Base-by-base conservation (phyloP, 1,140 invertebrate genomes). In the Diploscapter pachys region DNA sequence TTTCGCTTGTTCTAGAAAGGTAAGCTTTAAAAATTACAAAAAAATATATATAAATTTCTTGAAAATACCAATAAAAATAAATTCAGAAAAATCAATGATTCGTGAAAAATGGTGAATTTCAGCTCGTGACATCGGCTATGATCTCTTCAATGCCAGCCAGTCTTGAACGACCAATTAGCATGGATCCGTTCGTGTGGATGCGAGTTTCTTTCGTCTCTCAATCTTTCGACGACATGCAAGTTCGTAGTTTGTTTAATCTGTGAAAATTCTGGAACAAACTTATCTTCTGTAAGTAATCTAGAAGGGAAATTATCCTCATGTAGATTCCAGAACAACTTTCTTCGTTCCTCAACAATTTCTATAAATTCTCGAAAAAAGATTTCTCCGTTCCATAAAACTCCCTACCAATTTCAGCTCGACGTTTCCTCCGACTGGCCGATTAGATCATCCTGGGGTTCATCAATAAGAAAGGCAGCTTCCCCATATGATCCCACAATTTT, bases 1-100 rank as follows among this genome's bases (percentile, higher is more conserved):
- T 5, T 85, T 85, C 68, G 79, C 79, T 55, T 85, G 83, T 68
- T 83, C 85, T 50, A 53, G 77, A 62, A 84, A 84, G 77, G 73
- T 78, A 61, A 64, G 66, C 54, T 8, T 50, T 11, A 13, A 31
- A 50, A 4, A 31, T 31, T 59, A 56, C 48, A n/a, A 50, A 77
- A 73, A 63, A 75, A n/a, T n/a, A 63, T n/a, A n/a, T 55, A 57
- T 31, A 31, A 31, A 31, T 31, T 31, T 31, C 1, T 31, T 31
- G 31, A 31, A 31, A 31, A 31, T 31, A 31, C 31, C 31, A 31
- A 31, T 31, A 31, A 31, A 31, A 31, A 31, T 31, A 31, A 31
- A 31, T 31, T 31, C 0, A 31, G 31, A 31, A 31, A 31, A 31
- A 31, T 31, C 31, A 31, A 31, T 31, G 31, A 31, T 31, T 31